These are phyloP conservation scores for Sinocyclocheilus anshuiensis DNA, from an alignment of 2,113 vertebrate species.

Conservation along the genomic window DNA sequence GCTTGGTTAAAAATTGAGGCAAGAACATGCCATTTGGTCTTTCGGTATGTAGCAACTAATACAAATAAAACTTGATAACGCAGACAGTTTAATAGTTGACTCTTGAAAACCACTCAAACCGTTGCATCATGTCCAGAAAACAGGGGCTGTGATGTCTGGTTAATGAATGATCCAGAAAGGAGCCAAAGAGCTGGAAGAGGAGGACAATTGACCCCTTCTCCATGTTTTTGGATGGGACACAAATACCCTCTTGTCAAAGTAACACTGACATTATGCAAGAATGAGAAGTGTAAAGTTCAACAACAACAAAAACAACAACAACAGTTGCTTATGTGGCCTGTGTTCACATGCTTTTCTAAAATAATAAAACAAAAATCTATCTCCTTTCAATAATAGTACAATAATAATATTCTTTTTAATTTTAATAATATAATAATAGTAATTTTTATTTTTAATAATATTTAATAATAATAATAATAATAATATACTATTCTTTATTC, in stretches of 20 bases:
- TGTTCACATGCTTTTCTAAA: too few relatives aligned
- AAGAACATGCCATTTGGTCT: not conserved
- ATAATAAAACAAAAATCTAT: too few relatives aligned
- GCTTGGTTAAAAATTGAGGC: not conserved
- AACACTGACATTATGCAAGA: constrained; percentile 1
- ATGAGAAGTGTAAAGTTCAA: not conserved
- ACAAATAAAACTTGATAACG: not conserved
- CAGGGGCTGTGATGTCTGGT: constrained; percentile 7
- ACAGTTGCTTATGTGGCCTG: too few relatives aligned
- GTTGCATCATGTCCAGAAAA: constrained; percentile 25
- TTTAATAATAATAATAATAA: too few relatives aligned
- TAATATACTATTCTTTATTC: too few relatives aligned
- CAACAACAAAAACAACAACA: too few relatives aligned
- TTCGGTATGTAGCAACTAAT: not conserved
- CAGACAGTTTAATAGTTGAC: constrained; percentile 42
- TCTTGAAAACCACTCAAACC: not conserved
- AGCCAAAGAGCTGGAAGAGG: not conserved
- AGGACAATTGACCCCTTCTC: not conserved
- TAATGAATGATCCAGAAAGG: constrained; percentile 40
- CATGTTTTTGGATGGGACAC: not conserved
- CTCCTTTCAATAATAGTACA: too few relatives aligned
- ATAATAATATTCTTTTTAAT: too few relatives aligned
- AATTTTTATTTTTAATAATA: too few relatives aligned
- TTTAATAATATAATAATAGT: too few relatives aligned
- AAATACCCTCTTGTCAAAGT: not conserved